Evolutionary conservation across 2,797 vertebrate species (phyloP).

Genomic region (Cynodonichthys magdalenae): DNA sequence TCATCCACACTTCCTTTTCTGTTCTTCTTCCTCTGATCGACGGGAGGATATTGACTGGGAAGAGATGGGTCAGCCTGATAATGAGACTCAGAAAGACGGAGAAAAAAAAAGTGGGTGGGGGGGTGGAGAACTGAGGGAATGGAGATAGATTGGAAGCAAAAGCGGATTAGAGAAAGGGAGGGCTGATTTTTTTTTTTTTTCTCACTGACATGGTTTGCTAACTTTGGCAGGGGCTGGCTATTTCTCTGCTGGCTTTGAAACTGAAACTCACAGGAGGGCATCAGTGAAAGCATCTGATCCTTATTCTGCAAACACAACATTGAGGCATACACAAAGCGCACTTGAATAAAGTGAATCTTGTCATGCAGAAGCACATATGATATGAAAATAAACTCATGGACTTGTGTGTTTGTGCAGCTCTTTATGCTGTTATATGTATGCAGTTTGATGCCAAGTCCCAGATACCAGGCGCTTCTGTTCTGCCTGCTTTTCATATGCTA

Average conservation of each 20-base stretch:
- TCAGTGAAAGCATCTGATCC: slow-evolving; percentile 65
- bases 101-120: slow-evolving; percentile 34
- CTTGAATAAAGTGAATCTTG: slow-evolving; percentile 21
- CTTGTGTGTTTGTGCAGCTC: slow-evolving; percentile 2
- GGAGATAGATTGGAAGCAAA: slow-evolving; percentile 53
- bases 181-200: slow-evolving; percentile 20
- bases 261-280: slow-evolving; percentile 50
- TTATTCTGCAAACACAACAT: slow-evolving; percentile 43
- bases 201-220: slow-evolving; percentile 58
- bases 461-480: slow-evolving; percentile 18
- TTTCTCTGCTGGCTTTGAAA: slow-evolving; percentile 64
- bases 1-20: slow-evolving; percentile 1
- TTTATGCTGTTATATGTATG: slow-evolving; percentile 2
- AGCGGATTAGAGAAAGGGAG: slow-evolving; percentile 58
- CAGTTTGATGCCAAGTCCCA: slow-evolving; percentile 20
- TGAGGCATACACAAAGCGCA: slow-evolving; percentile 19
- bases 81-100: slow-evolving; percentile 52
- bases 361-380: slow-evolving; percentile 15
- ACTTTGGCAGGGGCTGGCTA: slow-evolving; percentile 58
- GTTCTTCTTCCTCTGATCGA: slow-evolving; percentile 52
- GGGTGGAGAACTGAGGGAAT: slow-evolving; percentile 34
- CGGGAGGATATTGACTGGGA: slow-evolving; percentile 69
- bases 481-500: slow-evolving; percentile 21
- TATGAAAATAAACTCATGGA: slow-evolving; percentile 49
- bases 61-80: slow-evolving; percentile 68